These are phyloP conservation scores for Polyommatus icarus DNA, from an alignment of 2,888 invertebrate genomes.

Conservation along the genomic window DNA sequence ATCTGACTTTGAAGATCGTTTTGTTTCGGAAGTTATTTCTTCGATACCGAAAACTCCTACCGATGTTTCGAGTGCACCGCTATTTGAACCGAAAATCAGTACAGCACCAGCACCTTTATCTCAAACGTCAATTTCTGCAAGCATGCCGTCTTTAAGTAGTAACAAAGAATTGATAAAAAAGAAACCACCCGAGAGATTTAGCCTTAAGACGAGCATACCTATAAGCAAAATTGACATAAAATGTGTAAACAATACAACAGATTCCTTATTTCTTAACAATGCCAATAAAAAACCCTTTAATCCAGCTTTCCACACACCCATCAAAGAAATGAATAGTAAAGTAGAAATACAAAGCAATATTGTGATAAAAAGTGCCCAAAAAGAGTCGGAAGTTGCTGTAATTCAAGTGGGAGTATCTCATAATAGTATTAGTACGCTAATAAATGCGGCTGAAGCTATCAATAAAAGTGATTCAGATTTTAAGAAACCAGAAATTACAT, in stretches of 20 bases:
- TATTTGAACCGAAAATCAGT: conserved; percentile 59
- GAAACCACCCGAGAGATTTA: conserved; percentile 65
- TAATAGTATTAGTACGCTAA: conserved; percentile 54
- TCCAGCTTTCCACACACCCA: conserved; percentile 48
- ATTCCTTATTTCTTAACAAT: conserved; percentile 49
- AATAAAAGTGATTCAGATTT: conserved; percentile 59
- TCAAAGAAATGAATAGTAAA: conserved; percentile 50
- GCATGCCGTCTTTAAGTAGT: conserved; percentile 48
- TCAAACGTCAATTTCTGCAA: conserved; percentile 61
- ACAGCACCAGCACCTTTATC: conserved; percentile 54
- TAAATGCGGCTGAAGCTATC: conserved; percentile 66
- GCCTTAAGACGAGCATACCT: conserved; percentile 74
- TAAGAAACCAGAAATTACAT: conserved; percentile 55
- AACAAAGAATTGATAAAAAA: conserved; percentile 56
- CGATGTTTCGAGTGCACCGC: conserved; percentile 47
- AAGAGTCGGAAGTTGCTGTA: conserved; percentile 50
- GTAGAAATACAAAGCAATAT: conserved; percentile 73
- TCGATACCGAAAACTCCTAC: conserved; percentile 43
- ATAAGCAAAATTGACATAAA: conserved; percentile 75
- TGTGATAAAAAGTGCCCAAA: conserved; percentile 62
- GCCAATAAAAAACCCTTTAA: conserved; percentile 49
- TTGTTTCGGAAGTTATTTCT: conserved; percentile 62
- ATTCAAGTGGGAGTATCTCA: conserved; percentile 38
- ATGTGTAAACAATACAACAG: conserved; percentile 59
- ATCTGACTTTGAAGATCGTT: conserved; percentile 69